Evolutionary conservation across 2,888 invertebrate genomes (phyloP).

Genomic region (Pristionchus exspectatus): DNA sequence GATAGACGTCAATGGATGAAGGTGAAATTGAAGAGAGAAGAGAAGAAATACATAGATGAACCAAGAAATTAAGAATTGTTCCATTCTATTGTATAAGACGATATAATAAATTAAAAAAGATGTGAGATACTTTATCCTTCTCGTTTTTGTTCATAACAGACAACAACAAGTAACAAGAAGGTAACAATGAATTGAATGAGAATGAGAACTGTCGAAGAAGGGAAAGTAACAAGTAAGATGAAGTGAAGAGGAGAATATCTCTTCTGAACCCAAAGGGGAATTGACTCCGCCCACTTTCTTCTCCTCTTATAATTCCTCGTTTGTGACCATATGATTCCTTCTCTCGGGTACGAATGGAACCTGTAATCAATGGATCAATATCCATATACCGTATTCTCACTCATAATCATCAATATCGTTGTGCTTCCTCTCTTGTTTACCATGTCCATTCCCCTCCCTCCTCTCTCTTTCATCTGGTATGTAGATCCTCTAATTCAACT

Average conservation of each 20-base stretch:
- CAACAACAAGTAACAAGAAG: slow-evolving; percentile 20
- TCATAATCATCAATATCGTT: background rate
- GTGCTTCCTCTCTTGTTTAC: background rate
- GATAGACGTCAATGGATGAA: slow-evolving; percentile 23
- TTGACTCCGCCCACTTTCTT: slow-evolving; percentile 46
- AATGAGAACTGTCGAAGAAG: slow-evolving; percentile 5
- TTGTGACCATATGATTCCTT: slow-evolving; percentile 52
- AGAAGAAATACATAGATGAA: background rate
- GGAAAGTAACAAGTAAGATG: background rate
- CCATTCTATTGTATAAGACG: background rate
- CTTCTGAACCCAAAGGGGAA: slow-evolving; percentile 1
- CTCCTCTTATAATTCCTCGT: slow-evolving; percentile 44
- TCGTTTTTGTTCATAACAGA: slow-evolving; percentile 10
- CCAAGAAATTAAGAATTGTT: background rate
- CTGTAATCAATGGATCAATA: slow-evolving; percentile 19
- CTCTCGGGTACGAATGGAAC: slow-evolving; percentile 49
- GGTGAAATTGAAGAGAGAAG: slow-evolving; percentile 4
- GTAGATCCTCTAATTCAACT: background rate
- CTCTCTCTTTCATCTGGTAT: background rate
- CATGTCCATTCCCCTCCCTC: background rate
- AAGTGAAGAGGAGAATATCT: slow-evolving; percentile 2
- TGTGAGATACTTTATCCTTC: slow-evolving; percentile 39
- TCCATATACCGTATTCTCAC: background rate
- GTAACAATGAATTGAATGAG: slow-evolving; percentile 44
- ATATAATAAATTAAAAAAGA: background rate